Conservation (phyloP, 2,888 invertebrate species). For the Heliconius ismenius region DNA sequence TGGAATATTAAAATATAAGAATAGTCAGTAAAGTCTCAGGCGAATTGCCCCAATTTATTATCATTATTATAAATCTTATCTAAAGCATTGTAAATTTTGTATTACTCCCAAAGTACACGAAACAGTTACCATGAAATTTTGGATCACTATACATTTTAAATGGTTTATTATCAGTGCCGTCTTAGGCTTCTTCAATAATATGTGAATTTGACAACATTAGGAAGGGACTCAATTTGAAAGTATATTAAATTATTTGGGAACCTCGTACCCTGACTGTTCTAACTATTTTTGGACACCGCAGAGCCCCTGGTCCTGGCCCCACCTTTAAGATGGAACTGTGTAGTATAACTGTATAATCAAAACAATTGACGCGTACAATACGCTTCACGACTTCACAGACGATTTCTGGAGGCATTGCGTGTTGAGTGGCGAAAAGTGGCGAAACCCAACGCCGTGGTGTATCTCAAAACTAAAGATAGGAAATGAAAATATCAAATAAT, state of each 20-base stretch:
- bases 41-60: not conserved
- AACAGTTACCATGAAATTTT: not conserved
- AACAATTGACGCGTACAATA: too few species aligned
- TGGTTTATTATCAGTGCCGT: too few species aligned
- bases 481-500: not conserved
- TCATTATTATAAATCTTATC: too few species aligned
- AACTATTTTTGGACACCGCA: too few species aligned
- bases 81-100: not conserved
- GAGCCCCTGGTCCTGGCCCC: too few species aligned
- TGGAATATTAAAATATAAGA: not conserved
- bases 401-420: too few species aligned
- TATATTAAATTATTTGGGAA: too few species aligned
- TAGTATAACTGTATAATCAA: too few species aligned
- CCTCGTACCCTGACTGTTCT: too few species aligned
- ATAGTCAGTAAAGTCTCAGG: not conserved
- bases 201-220: not conserved
- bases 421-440: not conserved
- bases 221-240: not conserved
- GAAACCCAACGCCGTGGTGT: not conserved
- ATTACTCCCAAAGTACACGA: not conserved
- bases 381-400: too few species aligned
- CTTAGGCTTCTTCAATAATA: not conserved
- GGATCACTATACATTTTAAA: not conserved
- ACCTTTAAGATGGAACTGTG: too few species aligned
- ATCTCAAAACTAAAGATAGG: not conserved